Evolutionary conservation across 2,113 vertebrate species (phyloP), one percentile per base, ranked within the genome.

Genomic region (Heterotis niloticus): DNA sequence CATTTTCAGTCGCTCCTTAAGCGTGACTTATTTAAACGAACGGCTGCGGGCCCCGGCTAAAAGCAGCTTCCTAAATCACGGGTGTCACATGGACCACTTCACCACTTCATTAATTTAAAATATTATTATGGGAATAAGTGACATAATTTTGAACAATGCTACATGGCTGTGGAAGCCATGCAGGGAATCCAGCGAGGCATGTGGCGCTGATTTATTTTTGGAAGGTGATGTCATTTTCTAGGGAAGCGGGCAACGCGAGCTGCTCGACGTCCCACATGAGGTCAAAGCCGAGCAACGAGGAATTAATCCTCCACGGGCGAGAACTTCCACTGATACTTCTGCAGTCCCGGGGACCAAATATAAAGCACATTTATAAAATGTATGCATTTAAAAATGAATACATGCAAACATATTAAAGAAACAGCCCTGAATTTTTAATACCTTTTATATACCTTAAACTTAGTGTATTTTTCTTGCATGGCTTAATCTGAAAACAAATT

Each of bases 71-170:
- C 90, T 96, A 95, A 95, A 96, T 96, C 94, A 94, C 69, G 88
- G 84, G 88, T 91, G 92, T 94, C 93, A 92, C 93, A 89, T 91
- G 92, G 72, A 93, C 89, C 88, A 89, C 91, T 93, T 93, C 92
- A 94, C 93, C 93, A 95, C 94, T 95, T 95, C 94, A 96, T 95
- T 96, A 95, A 96, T 95, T 94, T 94, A 94, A 95, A 94, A 95
- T 92, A 95, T 94, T 94, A 94, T 94, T 94, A 94, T 92, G 93
- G 92, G 93, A 90, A 91, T 91, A 92, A 91, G 92, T 94, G 92
- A 93, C 94, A 93, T 95, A 94, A 94, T 94, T 95, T 93, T 94
- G 92, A 95, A 94, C 94, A 94, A 93, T 94, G 93, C 92, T 94
- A 94, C 93, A 94, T 90, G 91, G 92, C 94, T 94, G 94, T 94